Base-by-base conservation (phyloP, 2,797 vertebrate species). In the Eremophila alpestris region DNA sequence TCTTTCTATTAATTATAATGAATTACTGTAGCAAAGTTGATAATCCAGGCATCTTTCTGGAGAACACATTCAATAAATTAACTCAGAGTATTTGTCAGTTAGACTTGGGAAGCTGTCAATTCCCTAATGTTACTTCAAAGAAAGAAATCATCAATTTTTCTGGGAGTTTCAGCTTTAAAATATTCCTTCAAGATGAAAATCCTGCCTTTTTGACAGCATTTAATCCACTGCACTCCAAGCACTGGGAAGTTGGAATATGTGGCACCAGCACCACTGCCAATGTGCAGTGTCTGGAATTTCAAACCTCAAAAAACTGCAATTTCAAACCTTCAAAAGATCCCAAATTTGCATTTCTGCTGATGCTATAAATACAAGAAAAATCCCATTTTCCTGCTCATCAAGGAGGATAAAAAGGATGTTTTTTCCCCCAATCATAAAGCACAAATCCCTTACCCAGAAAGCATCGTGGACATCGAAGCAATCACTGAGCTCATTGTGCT, bases 401-500 rank as follows among this genome's bases (percentile, higher is more conserved):
- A 58, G 48, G 19, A n/a, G 4, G 40, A 46, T 7, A 29, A 10
- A 51, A 90, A n/a, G 49, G 46, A 36, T 14, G 2, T 8, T 2
- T 2, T 41, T 73, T 4, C 27, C 9, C 46, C 48, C 49, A 70
- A 29, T n/a, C 36, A 36, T 20, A 60, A 90, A 43, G 24, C 36
- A 83, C 7, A 79, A 77, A 88, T 32, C 27, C 89, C 97, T 98
- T 98, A 99, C 99, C 99, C 98, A 99, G 94, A 99, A 99, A 16
- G 98, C 98, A 96, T 99, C 99, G 88, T 99, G 99, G 89, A 99
- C 97, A 94, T 99, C 98, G 91, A 99, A 99, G 96, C 97, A 98
- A 68, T 98, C 98, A 60, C 95, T 98, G 36, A 99, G 97, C 63
- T 99, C 98, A 40, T 82, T 98, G 79, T 98, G 98, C 54, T 97